These are phyloP conservation scores for Pseudopipra pipra DNA, from an alignment of 2,113 vertebrate genomes.

Conservation along the genomic window DNA sequence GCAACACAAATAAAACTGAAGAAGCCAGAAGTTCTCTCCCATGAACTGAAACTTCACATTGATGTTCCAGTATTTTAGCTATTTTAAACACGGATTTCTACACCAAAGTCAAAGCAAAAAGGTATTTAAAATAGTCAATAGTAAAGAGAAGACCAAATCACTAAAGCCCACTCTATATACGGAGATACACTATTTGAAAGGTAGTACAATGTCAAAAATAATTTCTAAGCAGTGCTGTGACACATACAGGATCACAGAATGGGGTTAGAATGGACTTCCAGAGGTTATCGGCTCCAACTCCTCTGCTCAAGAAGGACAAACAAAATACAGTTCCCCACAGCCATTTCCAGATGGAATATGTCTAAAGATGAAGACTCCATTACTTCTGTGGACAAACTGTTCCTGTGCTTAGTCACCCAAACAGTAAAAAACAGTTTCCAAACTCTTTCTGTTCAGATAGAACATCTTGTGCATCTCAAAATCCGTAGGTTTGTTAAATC, in stretches of 20 bases:
- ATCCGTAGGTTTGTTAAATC: not conserved
- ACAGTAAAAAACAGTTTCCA: not conserved
- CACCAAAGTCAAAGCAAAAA: not conserved
- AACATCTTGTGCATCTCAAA: not conserved
- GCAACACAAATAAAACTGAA: not conserved
- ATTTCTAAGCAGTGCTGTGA: not conserved
- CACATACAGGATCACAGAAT: not conserved
- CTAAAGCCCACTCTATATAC: not conserved
- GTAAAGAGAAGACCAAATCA: not conserved
- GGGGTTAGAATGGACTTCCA: not conserved
- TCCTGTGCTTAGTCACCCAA: not conserved
- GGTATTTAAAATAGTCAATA: not conserved
- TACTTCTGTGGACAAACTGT: not conserved
- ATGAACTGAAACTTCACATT: not conserved
- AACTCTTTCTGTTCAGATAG: not conserved
- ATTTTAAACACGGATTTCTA: not conserved
- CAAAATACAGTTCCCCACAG: not conserved
- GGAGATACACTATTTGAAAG: not conserved
- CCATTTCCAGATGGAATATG: fast-evolving
- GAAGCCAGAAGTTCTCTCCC: not conserved
- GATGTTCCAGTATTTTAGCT: not conserved
- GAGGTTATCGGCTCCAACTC: not conserved
- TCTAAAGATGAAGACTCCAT: not conserved
- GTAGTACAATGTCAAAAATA: not conserved
- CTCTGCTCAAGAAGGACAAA: not conserved